Conservation (phyloP, 2,797 vertebrate genomes). For the Notolepis coatsorum region DNA sequence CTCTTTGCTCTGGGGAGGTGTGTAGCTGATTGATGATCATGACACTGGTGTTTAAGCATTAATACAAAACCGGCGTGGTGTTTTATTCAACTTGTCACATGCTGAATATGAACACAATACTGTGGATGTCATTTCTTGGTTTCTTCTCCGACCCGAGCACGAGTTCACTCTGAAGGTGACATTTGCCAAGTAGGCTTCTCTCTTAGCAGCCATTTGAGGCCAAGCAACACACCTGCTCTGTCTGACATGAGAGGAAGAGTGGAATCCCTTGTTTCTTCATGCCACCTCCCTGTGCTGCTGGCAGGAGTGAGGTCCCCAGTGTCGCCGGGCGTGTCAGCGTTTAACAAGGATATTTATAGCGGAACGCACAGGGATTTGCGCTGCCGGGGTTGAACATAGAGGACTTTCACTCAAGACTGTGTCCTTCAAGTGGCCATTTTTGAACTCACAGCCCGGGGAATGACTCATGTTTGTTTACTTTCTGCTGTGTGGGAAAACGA, state of each 20-base stretch:
- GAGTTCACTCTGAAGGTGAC: conserved; percentile 3
- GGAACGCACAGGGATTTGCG: conserved; percentile 5
- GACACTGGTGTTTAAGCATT: neutral
- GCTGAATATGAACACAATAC: conserved; percentile 16
- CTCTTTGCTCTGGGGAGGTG: neutral
- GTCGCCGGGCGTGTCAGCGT: conserved; percentile 1
- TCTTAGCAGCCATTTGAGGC: conserved; percentile 27
- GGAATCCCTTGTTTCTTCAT: conserved; percentile 28
- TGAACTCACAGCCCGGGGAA: conserved; percentile 10
- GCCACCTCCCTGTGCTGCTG: conserved; percentile 11
- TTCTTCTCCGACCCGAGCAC: neutral
- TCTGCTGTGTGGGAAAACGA: neutral
- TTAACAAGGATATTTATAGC: conserved; percentile 10
- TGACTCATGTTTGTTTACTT: conserved; percentile 19
- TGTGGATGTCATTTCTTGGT: conserved; percentile 14
- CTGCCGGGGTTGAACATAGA: conserved; percentile 10
- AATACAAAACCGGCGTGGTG: neutral
- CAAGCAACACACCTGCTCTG: conserved; percentile 9
- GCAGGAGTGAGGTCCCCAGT: conserved; percentile 16
- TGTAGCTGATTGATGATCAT: conserved; percentile 9
- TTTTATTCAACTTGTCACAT: conserved; percentile 13
- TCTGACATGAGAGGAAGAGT: conserved; percentile 25
- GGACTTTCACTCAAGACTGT: neutral
- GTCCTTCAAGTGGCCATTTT: neutral
- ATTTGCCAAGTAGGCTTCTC: conserved; percentile 9